Percentiles rank a stretch among this genome's conserved stretches.
Evolutionary conservation across 2,797 vertebrate species (phyloP).

Genomic region (Enteromius viviparus): DNA sequence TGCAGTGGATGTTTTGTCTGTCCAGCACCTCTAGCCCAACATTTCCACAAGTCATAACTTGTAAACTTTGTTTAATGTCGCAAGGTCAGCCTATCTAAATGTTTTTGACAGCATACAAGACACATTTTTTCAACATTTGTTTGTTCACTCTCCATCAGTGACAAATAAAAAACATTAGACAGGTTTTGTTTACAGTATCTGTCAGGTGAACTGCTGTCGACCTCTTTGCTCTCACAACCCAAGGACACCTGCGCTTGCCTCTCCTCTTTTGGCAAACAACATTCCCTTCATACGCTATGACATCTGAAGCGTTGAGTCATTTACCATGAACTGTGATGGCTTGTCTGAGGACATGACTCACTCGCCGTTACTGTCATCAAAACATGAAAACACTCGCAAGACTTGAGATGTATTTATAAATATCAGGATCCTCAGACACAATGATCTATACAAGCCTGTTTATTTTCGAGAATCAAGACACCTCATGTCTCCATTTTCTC

Average conservation of each 20-base stretch:
- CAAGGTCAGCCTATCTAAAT: conserved; percentile 30
- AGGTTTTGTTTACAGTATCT: conserved; percentile 47
- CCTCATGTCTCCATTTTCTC: conserved; percentile 13
- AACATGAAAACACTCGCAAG: conserved; percentile 16
- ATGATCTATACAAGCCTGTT: conserved; percentile 11
- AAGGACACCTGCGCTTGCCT: conserved; percentile 53
- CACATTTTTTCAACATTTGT: conserved; percentile 3
- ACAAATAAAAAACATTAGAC: conserved; percentile 18
- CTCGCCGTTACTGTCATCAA: neutral
- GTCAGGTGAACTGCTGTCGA: conserved; percentile 42
- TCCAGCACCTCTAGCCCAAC: conserved; percentile 6
- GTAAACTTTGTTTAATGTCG: conserved; percentile 41
- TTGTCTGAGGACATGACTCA: conserved; percentile 17
- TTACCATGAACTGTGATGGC: neutral
- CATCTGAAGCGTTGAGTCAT: conserved; percentile 34
- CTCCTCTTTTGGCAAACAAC: conserved; percentile 35
- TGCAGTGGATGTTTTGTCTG: conserved; percentile 18
- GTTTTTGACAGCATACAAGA: conserved; percentile 35
- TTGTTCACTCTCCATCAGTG: neutral
- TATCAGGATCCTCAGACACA: conserved; percentile 19
- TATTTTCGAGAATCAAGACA: neutral
- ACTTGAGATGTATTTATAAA: conserved; percentile 22
- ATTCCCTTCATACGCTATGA: conserved; percentile 3
- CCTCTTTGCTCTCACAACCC: conserved; percentile 41
- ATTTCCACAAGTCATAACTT: conserved; percentile 36